phyloP scores from a whole-genome alignment of 2,113 vertebrate genomes.

The Plotosus lineatus region DNA sequence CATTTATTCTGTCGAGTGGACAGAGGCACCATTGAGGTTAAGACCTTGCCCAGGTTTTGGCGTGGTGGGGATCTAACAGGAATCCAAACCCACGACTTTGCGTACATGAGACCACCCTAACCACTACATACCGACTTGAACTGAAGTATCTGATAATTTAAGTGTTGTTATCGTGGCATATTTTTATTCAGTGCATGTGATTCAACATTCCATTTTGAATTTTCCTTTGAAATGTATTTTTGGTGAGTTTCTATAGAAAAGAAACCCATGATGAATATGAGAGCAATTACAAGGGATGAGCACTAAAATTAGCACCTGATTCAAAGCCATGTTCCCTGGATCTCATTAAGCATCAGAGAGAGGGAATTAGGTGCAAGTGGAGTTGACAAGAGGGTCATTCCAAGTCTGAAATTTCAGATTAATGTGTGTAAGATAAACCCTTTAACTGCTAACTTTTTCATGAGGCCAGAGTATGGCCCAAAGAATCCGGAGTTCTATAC shows the following conservation, averaged over 20 bases:
- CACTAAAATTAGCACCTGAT: constrained; percentile 38
- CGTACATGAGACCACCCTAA: no score
- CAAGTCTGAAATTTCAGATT: constrained; percentile 46
- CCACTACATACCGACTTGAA: no score
- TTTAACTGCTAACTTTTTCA: constrained; percentile 37
- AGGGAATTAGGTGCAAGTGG: constrained; percentile 30
- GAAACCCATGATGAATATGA: constrained; percentile 52
- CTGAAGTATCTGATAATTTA: no score
- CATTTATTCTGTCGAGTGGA: no score
- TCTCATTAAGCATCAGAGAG: constrained; percentile 37
- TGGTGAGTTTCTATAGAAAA: neutral
- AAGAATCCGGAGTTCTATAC: neutral
- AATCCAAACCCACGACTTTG: no score
- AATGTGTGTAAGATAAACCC: constrained; percentile 50
- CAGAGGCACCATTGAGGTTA: no score
- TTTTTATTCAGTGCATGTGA: no score
- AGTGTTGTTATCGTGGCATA: no score
- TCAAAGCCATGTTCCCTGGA: constrained; percentile 3
- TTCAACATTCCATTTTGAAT: no score
- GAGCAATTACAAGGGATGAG: constrained; percentile 9
- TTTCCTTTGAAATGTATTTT: no score
- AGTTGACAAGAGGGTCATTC: constrained; percentile 2
- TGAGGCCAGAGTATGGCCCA: constrained; percentile 19
- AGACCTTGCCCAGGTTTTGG: no score
- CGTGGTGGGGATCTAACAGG: no score